Base-by-base conservation (phyloP, 2,888 invertebrate genomes). In the Lydus trimaculatus region DNA sequence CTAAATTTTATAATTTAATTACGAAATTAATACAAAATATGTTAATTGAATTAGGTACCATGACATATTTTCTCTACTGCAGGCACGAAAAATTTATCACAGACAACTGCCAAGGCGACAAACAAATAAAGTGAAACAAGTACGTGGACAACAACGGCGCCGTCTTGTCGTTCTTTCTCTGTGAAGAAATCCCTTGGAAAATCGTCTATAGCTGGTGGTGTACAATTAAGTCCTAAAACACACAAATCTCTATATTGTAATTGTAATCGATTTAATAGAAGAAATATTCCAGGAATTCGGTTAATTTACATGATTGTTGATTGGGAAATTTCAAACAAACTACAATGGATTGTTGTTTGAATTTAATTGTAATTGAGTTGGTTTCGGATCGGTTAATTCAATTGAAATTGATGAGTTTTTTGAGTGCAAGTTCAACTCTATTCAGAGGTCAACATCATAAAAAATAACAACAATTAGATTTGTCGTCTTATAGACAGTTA, bases 81-180 rank as follows among this genome's bases (percentile, higher is more conserved):
- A 9, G 97, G 96, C 67, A 97, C 97, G 84, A 97, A 97, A 86
- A 94, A 97, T 85, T 96, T 95, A 85, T 97, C 97, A 88, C 97
- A 95, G 63, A 96, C 94, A 77, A 96, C 92, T 17, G 94, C 95
- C 73, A 97, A 87, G 25, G 94, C 87, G 61, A 94, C 87, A 82
- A 96, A 96, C 80, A 94, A 90, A 86, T 96, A 97, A 65, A 93
- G 87, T 64, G 95, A 93, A 76, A 95, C 90, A 79, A 94, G 82
- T 71, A 91, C 90, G 86, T 97, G 96, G 75, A 96, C 86, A 74
- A 92, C 89, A 78, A 96, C 90, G 78, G 92, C 94, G 68, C 97
- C 97, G 79, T 91, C 89, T 84, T 91, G 91, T 78, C 96, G 89
- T 84, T 94, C 90, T 70, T 89, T 84, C 81, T 93, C 91, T 63